Conservation (phyloP, 2,797 vertebrate genomes). For the Psittacula echo region DNA sequence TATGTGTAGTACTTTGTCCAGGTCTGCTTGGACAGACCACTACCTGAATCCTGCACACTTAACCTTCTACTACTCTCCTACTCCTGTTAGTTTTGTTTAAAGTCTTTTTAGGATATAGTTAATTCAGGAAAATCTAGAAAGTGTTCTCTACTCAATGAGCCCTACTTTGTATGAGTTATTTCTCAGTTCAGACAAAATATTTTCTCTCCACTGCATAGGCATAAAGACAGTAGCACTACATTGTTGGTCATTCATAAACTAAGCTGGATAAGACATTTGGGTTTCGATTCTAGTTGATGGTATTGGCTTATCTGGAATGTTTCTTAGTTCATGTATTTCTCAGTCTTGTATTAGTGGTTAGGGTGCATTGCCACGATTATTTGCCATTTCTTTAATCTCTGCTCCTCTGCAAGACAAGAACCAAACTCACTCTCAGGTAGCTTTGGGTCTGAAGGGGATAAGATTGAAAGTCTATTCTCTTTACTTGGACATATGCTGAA, state of each 20-base stretch:
- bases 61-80: neutral
- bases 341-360: neutral
- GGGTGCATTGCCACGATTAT: neutral
- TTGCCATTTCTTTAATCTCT: neutral
- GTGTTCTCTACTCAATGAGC: neutral
- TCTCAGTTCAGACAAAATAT: neutral
- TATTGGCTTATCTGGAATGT: neutral
- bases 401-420: neutral
- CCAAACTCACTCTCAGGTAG: neutral
- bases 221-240: neutral
- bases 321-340: neutral
- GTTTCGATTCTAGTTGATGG: neutral
- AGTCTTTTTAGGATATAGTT: neutral
- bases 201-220: neutral
- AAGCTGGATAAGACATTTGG: neutral
- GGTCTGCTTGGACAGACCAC: neutral
- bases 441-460: neutral
- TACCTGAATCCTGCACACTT: neutral
- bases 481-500: neutral
- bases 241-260: neutral
- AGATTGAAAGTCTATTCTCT: neutral
- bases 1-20: neutral
- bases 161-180: neutral
- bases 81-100: neutral
- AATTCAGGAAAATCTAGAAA: neutral